Conservation (phyloP, 2,113 vertebrate genomes). For the Athene cunicularia region DNA sequence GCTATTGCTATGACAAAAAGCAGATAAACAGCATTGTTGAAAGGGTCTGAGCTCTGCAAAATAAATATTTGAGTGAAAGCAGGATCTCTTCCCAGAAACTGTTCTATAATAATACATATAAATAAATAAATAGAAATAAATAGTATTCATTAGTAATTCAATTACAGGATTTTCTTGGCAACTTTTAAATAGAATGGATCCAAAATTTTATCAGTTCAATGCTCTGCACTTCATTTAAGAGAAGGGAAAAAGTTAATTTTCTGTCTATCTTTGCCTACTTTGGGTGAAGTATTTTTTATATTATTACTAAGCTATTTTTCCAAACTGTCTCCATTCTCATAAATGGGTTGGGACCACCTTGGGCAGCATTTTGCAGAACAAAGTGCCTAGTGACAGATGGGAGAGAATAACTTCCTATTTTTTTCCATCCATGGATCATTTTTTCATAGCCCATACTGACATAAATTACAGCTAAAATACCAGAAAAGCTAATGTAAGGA, state of each 20-base stretch:
- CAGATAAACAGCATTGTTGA: not conserved
- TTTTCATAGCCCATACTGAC: not conserved
- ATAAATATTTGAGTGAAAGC: not conserved
- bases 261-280: not conserved
- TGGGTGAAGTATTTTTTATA: not conserved
- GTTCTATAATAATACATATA: not conserved
- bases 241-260: not conserved
- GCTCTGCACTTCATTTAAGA: not conserved
- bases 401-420: not conserved
- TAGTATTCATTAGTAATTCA: not conserved
- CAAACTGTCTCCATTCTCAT: not conserved
- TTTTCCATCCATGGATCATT: not conserved
- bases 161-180: not conserved
- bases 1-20: not conserved
- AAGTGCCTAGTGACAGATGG: not conserved
- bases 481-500: not conserved
- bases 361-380: not conserved
- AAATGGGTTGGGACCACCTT: not conserved
- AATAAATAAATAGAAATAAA: not conserved
- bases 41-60: not conserved
- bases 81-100: not conserved
- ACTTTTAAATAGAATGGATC: not conserved
- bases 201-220: not conserved
- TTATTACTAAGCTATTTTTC: not conserved
- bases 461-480: not conserved